Base-by-base conservation (phyloP, 37 sponge, comb jelly and placozoan genomes). In the Diacarnus erythraeanus region DNA sequence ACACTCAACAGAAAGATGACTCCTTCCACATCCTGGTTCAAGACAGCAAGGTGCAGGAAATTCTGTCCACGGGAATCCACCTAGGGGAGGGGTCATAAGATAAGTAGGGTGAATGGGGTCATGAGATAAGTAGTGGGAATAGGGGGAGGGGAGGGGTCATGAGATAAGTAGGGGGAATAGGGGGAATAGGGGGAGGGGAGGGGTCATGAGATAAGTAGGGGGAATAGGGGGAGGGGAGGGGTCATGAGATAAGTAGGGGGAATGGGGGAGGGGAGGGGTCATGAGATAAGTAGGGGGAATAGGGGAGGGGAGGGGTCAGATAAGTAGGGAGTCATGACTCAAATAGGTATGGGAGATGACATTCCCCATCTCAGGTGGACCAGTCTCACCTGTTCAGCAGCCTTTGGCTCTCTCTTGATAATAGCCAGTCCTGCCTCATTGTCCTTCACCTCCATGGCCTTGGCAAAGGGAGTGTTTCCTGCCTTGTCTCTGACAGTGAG, bases 1-100 rank as follows among this genome's bases (percentile, higher is more conserved):
- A 92, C 96, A 82, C 94, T 93, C 61, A 95, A 61, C 47, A 97
- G 82, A 72, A 97, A 97, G 33, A 91, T 82, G 39, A 97, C 90
- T 6, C 81, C 74, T 67, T 94, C 95, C 42, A 91, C 82, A 37
- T 97, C 97, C 51, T 89, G 71, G 3, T 86, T 74, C 29, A 81
- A 59, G 21, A 97, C 84, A 33, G 97, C 97, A 23, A 84, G 70
- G 85, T 97, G 97, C 27, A 97, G 65, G 76, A 94, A 97, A 68
- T 90, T 94, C 56, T 83, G 82, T 3, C 97, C 97, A 4, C 76
- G 60, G 33, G 59, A 74, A 67, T 97, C 97, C 47, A 87, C 42
- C 96, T 95, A 64, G 0, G 44, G 30, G 23, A 60, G 64, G 33
- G 29, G 22, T 20, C 25, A 27, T n/a, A n/a, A n/a, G n/a, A n/a